Base-by-base conservation (phyloP, 1,140 invertebrate species). In the Temnothorax nylanderi region DNA sequence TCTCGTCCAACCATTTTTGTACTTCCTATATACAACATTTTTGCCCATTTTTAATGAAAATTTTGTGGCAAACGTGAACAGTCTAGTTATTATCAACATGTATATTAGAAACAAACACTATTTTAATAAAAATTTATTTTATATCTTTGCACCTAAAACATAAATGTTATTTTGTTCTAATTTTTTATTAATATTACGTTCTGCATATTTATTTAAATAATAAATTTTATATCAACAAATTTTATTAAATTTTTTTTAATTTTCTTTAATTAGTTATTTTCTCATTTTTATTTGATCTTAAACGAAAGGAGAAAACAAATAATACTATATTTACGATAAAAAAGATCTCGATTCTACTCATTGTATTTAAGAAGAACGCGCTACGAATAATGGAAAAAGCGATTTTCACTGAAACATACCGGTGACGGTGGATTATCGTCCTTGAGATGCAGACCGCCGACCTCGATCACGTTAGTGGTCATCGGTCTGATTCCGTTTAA, bases 1-100 rank as follows among this genome's bases (percentile, higher is more conserved):
- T 96, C 85, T 96, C 97, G 84, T 97, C 96, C 49, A 97, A 93
- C 93, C 97, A 97, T 75, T 96, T 96, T 89, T 97, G 95, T 13
- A 98, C 88, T 64, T 97, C 96, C 97, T 97, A 93, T 13, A 60
- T 18, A 47, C 10, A 58, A 47, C 10, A 47, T 47, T 13, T 10
- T 37, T 2, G 5, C 10, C 7, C 1, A 64, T 77, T 47, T 62
- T 74, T 44, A 32, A 60, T 76, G 7, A 44, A 76, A 62, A 32
- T 32, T 62, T 44, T 34, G 62, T 32, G 16, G 0, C 49, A 54
- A 74, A 54, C 18, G 8, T n/a, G 16, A 62, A 62, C 0, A 77
- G 8, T 18, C 1, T 3, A 60, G 5, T 44, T 49, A 4, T 34
- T 64, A 64, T 49, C 7, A 44, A 1, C n/a, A n/a, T 18, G 2